Evolutionary conservation across 2,888 invertebrate species (phyloP).

Genomic region (Oscheius myriophilus): DNA sequence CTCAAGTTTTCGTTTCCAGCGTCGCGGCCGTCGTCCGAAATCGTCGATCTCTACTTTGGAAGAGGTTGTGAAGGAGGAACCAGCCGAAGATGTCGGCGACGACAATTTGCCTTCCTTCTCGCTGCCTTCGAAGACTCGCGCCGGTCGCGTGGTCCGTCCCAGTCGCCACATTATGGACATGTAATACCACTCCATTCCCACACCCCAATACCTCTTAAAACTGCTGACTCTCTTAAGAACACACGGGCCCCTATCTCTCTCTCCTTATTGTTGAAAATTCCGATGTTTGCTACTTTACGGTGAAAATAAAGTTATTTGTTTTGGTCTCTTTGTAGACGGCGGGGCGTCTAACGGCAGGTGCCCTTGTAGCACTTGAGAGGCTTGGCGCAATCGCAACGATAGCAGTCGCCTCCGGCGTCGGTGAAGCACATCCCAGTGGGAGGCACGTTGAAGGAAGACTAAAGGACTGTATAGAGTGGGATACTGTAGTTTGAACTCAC

Average conservation of each 20-base stretch:
- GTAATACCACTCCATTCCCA: background rate
- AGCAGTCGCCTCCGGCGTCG: slow-evolving; percentile 48
- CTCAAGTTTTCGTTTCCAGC: background rate
- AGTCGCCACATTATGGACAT: slow-evolving; percentile 20
- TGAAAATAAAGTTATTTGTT: too few species aligned
- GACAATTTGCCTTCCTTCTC: background rate
- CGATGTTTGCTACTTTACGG: too few species aligned
- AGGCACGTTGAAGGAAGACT: slow-evolving; percentile 51
- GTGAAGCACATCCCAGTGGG: slow-evolving; percentile 49
- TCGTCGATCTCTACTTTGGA: background rate
- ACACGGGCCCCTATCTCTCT: too few species aligned
- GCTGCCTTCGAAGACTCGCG: slow-evolving; percentile 20
- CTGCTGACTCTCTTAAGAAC: too few species aligned
- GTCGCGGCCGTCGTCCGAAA: slow-evolving; percentile 16
- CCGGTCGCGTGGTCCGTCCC: slow-evolving; percentile 26
- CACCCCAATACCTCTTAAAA: too few species aligned
- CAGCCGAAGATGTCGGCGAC: background rate
- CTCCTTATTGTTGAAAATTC: too few species aligned
- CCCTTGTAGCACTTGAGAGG: slow-evolving; percentile 51
- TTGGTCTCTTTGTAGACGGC: too few species aligned
- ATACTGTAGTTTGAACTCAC: background rate
- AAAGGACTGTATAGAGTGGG: background rate
- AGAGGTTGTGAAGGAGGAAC: slow-evolving; percentile 1
- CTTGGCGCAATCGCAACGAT: slow-evolving; percentile 51
- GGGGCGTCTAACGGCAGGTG: slow-evolving; percentile 37